These are phyloP conservation scores for Nudaria mundana DNA, from an alignment of 2,888 invertebrate genomes.

Conservation along the genomic window DNA sequence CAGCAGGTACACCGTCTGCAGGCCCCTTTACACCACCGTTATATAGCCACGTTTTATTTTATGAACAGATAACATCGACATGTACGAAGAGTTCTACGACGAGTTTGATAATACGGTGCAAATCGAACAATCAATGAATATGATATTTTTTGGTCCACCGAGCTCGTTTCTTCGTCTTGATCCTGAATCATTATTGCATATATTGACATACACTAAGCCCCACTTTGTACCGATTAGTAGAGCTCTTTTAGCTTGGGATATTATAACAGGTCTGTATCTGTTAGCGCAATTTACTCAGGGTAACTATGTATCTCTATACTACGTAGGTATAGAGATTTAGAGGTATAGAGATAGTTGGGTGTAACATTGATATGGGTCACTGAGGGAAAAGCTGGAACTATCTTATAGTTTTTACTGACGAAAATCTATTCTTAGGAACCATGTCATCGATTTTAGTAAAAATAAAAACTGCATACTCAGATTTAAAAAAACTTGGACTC, in stretches of 20 bases:
- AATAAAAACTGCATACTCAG: too few relatives aligned
- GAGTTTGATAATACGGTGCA: constrained; percentile 57
- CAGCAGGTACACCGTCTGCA: too few relatives aligned
- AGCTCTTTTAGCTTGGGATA: constrained; percentile 65
- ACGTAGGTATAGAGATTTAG: too few relatives aligned
- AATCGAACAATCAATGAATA: constrained; percentile 61
- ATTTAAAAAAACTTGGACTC: too few relatives aligned
- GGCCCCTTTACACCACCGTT: too few relatives aligned
- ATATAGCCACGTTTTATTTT: too few relatives aligned
- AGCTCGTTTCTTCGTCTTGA: constrained; percentile 64
- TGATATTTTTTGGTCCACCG: constrained; percentile 66
- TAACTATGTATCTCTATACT: not conserved
- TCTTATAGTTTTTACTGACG: too few relatives aligned
- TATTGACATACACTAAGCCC: constrained; percentile 55
- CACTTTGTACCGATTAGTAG: constrained; percentile 58
- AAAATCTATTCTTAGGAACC: too few relatives aligned
- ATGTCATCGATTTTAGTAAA: too few relatives aligned
- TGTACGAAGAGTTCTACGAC: constrained; percentile 67
- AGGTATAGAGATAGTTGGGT: too few relatives aligned
- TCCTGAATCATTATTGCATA: constrained; percentile 62
- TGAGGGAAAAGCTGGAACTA: too few relatives aligned
- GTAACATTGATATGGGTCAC: too few relatives aligned
- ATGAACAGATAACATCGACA: constrained; percentile 37
- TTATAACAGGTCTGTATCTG: constrained; percentile 57
- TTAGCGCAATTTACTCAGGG: not conserved